phyloP scores from a whole-genome alignment of 2,113 vertebrate species.

The Daphoenositta chrysoptera region DNA sequence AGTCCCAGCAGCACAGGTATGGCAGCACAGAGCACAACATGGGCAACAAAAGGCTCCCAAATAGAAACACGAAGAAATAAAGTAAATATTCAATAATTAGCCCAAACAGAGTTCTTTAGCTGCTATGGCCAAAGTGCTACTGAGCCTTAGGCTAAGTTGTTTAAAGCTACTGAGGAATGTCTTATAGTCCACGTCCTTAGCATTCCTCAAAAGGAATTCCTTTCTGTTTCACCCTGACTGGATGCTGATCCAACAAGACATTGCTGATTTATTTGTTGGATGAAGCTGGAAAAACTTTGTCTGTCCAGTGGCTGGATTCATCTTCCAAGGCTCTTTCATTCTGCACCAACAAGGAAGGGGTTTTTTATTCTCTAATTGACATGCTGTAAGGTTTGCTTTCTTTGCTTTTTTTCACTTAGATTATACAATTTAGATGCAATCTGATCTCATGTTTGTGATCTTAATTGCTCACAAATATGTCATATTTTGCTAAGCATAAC shows the following conservation, averaged over 20 bases:
- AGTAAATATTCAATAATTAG: background rate
- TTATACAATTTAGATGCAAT: background rate
- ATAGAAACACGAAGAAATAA: background rate
- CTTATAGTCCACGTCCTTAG: background rate
- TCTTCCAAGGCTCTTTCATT: background rate
- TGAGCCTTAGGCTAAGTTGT: background rate
- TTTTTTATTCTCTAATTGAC: background rate
- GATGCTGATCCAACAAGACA: background rate
- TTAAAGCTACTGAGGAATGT: conserved; percentile 11
- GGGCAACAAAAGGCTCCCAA: background rate
- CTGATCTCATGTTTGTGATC: background rate
- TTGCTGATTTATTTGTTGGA: background rate
- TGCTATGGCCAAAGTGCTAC: background rate
- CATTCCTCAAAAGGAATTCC: background rate
- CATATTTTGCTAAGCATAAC: background rate
- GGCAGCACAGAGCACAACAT: background rate
- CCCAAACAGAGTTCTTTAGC: background rate
- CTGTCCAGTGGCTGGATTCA: background rate
- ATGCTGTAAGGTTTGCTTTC: background rate
- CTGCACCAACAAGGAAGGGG: rapidly evolving
- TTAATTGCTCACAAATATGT: background rate
- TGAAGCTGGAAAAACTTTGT: background rate
- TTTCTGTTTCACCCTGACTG: background rate
- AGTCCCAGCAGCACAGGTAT: background rate
- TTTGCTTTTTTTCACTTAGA: background rate